Evolutionary conservation across 2,113 vertebrate genomes (phyloP).

Genomic region (Atlantisia rogersi): DNA sequence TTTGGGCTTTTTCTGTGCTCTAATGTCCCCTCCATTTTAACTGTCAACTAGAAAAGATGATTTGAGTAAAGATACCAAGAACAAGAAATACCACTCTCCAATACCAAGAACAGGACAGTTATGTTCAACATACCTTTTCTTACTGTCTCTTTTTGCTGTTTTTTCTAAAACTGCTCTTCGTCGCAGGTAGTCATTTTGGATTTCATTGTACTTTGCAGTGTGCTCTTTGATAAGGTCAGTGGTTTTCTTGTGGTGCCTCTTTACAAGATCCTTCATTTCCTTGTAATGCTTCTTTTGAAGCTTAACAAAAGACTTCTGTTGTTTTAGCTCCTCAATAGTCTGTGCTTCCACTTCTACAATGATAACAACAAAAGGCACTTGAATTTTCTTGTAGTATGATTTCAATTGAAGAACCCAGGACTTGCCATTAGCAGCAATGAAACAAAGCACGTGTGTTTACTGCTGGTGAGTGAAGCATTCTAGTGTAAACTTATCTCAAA

Average conservation of each 20-base stretch:
- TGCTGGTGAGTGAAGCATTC: background rate
- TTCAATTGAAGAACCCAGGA: background rate
- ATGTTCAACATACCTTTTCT: conserved; percentile 87
- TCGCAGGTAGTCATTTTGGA: conserved; percentile 88
- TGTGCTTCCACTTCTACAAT: conserved; percentile 90
- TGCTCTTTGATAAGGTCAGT: conserved; percentile 96
- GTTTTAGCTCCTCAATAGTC: conserved; percentile 92
- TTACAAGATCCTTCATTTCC: conserved; percentile 96
- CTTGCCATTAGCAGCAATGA: background rate
- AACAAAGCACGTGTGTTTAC: background rate
- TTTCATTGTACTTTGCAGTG: conserved; percentile 87
- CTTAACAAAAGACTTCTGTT: conserved; percentile 92
- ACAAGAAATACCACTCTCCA: background rate
- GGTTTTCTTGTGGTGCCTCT: conserved; percentile 94
- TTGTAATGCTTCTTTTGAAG: conserved; percentile 98
- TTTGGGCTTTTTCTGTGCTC: background rate
- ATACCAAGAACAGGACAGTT: background rate
- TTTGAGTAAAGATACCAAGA: background rate
- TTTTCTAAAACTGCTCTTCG: conserved; percentile 86
- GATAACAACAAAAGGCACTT: background rate
- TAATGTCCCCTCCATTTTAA: background rate
- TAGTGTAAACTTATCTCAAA: background rate
- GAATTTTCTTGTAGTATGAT: background rate
- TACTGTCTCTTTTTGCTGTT: conserved; percentile 90
- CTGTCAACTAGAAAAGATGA: background rate